These are phyloP conservation scores for Betta splendens DNA, from an alignment of 2,797 vertebrate species.

Conservation along the genomic window DNA sequence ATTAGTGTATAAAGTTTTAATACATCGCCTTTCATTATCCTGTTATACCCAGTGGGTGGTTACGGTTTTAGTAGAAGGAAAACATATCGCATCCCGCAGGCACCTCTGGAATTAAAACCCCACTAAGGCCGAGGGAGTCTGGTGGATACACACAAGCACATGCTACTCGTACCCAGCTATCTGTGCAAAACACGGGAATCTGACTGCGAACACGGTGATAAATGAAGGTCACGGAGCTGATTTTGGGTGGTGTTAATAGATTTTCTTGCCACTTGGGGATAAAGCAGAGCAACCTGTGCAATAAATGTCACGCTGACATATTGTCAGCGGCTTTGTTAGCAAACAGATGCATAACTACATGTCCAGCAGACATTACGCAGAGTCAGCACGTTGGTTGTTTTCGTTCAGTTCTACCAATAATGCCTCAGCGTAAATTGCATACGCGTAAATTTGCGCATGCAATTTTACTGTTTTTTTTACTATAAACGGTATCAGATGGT, in stretches of 20 bases:
- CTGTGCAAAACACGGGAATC: conserved; percentile 18
- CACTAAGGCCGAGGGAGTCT: conserved; percentile 1
- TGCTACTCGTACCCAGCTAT: neutral
- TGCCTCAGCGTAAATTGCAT: no score
- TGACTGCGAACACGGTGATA: conserved; percentile 10
- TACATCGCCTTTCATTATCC: conserved; percentile 62
- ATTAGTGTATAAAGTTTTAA: conserved; percentile 64
- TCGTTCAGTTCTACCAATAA: neutral
- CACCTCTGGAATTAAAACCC: conserved; percentile 17
- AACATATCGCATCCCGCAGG: conserved; percentile 22
- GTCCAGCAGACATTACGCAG: neutral
- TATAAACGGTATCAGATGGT: no score
- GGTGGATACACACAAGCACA: neutral
- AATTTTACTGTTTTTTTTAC: no score
- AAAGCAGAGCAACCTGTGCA: neutral
- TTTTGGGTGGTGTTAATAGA: conserved; percentile 5
- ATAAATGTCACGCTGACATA: neutral
- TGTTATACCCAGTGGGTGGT: conserved; percentile 44
- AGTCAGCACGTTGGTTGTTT: neutral
- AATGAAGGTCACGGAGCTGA: conserved; percentile 22
- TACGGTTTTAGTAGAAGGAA: conserved; percentile 31
- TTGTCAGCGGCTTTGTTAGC: neutral
- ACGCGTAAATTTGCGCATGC: no score
- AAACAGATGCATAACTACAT: neutral
- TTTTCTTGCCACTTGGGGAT: neutral